Percentiles rank a stretch among this genome's conserved stretches.
phyloP scores from a whole-genome alignment of 2,113 vertebrate genomes.

The Cinclus mexicanus region DNA sequence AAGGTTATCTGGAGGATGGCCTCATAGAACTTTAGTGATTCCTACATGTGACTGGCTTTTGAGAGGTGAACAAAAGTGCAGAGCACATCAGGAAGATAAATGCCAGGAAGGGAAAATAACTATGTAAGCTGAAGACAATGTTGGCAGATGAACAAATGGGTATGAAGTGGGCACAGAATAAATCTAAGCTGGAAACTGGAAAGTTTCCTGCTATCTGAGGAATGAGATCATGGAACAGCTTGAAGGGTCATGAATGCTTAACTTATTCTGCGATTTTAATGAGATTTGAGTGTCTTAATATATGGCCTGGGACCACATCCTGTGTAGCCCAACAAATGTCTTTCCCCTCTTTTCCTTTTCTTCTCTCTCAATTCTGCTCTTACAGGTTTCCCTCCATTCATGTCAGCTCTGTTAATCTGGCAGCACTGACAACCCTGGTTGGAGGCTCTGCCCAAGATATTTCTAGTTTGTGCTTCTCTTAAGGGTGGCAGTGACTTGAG shows the following conservation, averaged over 20 bases:
- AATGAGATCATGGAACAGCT: constrained; percentile 35
- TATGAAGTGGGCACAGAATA: constrained; percentile 42
- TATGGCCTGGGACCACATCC: neutral
- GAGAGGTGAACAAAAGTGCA: constrained; percentile 54
- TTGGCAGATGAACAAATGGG: constrained; percentile 53
- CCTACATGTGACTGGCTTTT: neutral
- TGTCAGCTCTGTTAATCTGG: neutral
- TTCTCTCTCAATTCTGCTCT: neutral
- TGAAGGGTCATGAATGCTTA: neutral
- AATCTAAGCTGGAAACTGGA: constrained; percentile 13
- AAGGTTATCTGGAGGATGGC: constrained; percentile 51
- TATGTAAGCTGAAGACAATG: constrained; percentile 51
- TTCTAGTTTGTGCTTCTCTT: neutral
- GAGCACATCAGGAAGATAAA: constrained; percentile 41
- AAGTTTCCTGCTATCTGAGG: constrained; percentile 25
- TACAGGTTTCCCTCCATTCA: neutral
- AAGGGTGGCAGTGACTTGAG: neutral
- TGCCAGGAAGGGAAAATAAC: constrained; percentile 53
- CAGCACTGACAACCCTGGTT: neutral
- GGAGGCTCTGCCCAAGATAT: neutral
- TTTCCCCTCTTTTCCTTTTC: neutral
- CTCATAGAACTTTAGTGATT: neutral
- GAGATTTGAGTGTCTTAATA: neutral
- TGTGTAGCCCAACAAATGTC: neutral
- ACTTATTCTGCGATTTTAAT: constrained; percentile 23